These are phyloP conservation scores for Aleiodes alternator DNA, from an alignment of 2,888 invertebrate genomes.

Conservation along the genomic window DNA sequence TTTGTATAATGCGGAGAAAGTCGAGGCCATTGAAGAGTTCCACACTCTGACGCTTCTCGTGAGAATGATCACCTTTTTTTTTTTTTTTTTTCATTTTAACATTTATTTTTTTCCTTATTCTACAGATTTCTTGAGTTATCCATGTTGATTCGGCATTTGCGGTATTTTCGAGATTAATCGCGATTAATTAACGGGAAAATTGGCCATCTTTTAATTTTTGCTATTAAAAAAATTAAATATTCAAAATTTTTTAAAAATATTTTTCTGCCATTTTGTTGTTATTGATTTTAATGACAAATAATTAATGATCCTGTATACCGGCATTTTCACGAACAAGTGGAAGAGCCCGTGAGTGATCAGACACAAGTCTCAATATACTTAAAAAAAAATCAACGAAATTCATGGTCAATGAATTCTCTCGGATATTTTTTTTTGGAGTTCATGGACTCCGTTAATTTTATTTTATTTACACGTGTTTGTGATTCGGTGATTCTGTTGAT, in stretches of 20 bases:
- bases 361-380: background rate
- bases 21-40: slow-evolving; percentile 39
- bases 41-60: slow-evolving; percentile 18
- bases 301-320: background rate
- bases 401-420: slow-evolving; percentile 34
- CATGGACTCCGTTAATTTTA: slow-evolving; percentile 16
- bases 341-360: slow-evolving; percentile 18
- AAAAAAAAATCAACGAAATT: slow-evolving; percentile 26
- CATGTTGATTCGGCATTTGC: background rate
- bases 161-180: background rate
- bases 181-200: background rate
- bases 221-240: no score
- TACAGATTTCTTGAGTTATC: background rate
- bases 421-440: slow-evolving; percentile 12
- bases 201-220: no score
- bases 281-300: background rate
- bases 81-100: background rate
- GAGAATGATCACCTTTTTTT: slow-evolving; percentile 8
- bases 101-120: background rate
- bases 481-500: no score
- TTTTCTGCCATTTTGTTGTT: no score
- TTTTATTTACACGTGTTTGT: background rate
- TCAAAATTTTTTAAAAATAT: no score
- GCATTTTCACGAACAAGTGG: slow-evolving; percentile 2
- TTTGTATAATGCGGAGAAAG: slow-evolving; percentile 57